Percentiles rank a stretch among this genome's conserved stretches.
Evolutionary conservation across 2,113 vertebrate species (phyloP).

Genomic region (Urocynchramus pylzowi): DNA sequence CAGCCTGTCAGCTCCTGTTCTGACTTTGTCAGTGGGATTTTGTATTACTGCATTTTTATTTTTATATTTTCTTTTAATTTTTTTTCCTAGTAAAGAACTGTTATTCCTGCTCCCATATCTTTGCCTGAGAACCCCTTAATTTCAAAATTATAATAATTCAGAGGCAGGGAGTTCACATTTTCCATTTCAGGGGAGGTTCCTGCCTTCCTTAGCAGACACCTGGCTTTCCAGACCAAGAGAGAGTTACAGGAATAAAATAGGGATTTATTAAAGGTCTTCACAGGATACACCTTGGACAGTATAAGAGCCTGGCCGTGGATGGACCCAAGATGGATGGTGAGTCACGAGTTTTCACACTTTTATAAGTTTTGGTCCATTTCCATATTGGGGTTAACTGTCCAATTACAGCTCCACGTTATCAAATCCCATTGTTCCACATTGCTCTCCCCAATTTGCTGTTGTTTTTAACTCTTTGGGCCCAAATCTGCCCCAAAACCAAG

Average conservation of each 20-base stretch:
- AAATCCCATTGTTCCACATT: background rate
- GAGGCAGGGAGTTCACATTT: no score
- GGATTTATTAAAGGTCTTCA: background rate
- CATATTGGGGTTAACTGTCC: background rate
- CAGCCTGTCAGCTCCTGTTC: no score
- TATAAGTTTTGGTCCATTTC: background rate
- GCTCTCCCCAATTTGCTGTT: background rate
- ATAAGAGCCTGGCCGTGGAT: fast-evolving
- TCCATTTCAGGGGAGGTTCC: no score
- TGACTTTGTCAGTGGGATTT: no score
- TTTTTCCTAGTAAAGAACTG: no score
- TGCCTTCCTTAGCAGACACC: no score
- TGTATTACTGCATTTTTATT: no score
- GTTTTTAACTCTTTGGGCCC: background rate
- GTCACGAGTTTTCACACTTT: background rate
- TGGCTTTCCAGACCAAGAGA: background rate
- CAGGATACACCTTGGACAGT: background rate
- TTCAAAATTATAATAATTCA: no score
- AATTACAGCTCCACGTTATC: background rate
- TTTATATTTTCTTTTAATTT: no score
- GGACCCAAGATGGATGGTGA: background rate
- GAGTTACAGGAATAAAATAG: background rate
- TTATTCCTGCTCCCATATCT: no score
- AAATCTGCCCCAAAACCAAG: background rate
- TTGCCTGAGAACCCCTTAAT: no score